phyloP scores from a whole-genome alignment of 2,113 vertebrate genomes.

The Cyprinodon variegatus region DNA sequence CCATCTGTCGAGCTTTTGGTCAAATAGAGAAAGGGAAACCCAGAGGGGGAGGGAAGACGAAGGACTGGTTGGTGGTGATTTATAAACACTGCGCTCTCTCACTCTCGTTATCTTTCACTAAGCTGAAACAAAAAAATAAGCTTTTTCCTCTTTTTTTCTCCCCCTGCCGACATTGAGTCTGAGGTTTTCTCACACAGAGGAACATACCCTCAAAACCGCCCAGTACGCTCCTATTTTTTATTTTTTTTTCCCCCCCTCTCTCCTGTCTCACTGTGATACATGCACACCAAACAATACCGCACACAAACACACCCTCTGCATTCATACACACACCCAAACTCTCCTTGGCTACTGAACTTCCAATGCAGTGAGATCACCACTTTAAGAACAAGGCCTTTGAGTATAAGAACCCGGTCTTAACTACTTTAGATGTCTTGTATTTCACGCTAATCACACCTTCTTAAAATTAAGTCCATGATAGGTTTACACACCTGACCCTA shows the following conservation, averaged over 20 bases:
- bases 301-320: conserved; percentile 40
- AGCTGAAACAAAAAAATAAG: conserved; percentile 59
- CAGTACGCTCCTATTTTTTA: conserved; percentile 16
- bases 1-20: conserved; percentile 69
- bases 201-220: conserved; percentile 24
- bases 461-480: conserved; percentile 9
- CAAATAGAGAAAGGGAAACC: conserved; percentile 25
- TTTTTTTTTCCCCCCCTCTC: background rate
- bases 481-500: background rate
- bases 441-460: conserved; percentile 6
- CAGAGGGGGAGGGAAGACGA: conserved; percentile 24
- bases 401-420: conserved; percentile 44
- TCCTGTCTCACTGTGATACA: conserved; percentile 18
- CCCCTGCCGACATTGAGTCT: conserved; percentile 41
- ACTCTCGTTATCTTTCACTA: conserved; percentile 68
- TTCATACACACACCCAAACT: conserved; percentile 52
- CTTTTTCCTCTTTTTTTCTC: conserved; percentile 21
- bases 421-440: conserved; percentile 41
- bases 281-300: conserved; percentile 28
- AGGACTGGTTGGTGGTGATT: conserved; percentile 66
- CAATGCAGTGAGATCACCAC: conserved; percentile 75
- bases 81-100: conserved; percentile 64
- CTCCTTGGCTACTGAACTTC: conserved; percentile 74
- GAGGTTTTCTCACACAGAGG: conserved; percentile 40
- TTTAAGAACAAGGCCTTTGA: conserved; percentile 55